Percentiles rank a stretch among this genome's conserved stretches.
Conservation (phyloP, 2,113 vertebrate genomes). For the Cnemophilus loriae region DNA sequence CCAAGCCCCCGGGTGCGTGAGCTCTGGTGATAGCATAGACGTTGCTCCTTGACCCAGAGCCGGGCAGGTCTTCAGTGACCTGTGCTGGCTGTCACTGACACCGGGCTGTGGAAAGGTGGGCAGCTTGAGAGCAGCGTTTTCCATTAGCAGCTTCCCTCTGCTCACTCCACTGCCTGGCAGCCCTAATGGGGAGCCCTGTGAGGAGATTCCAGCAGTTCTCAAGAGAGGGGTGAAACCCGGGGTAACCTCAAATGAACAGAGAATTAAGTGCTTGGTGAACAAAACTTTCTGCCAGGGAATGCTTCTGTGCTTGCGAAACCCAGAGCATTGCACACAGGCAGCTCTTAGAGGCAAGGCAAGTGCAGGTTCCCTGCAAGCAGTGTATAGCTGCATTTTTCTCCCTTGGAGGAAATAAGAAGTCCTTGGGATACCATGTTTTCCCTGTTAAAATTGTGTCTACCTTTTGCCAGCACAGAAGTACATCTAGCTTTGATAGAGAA, state of each 20-base stretch:
- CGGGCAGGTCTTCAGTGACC: not conserved
- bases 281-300: not conserved
- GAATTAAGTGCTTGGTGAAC: not conserved
- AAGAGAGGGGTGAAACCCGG: not conserved
- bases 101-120: not conserved
- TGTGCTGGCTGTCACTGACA: not conserved
- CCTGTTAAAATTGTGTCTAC: not conserved
- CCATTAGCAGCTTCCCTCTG: not conserved
- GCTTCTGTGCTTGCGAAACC: accelerated
- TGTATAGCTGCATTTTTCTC: not conserved
- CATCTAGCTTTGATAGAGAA: not conserved
- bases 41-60: not conserved
- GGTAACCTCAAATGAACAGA: not conserved
- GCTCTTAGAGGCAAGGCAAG: not conserved
- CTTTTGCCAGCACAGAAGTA: not conserved
- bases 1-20: not conserved
- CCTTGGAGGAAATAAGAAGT: not conserved
- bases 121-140: accelerated
- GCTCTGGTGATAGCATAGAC: not conserved
- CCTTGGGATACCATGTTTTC: not conserved
- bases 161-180: not conserved
- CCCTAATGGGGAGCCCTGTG: not conserved
- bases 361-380: not conserved
- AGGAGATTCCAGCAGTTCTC: not conserved
- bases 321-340: accelerated